These are phyloP conservation scores for Caerostris extrusa DNA, from an alignment of 1,140 invertebrate species.

Conservation along the genomic window DNA sequence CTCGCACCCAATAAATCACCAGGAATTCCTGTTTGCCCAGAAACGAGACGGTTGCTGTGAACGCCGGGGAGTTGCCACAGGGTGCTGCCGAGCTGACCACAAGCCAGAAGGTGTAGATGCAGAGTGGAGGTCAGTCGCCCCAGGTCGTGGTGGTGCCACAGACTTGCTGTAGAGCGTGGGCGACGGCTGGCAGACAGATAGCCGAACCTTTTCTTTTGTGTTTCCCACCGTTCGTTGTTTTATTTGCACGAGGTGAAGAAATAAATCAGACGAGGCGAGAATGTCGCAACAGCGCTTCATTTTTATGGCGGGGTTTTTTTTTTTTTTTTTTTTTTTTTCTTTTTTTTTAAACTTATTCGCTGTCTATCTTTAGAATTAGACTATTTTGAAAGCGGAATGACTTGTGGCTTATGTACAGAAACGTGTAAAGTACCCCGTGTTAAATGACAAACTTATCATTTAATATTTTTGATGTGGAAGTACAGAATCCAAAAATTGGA, in stretches of 20 bases:
- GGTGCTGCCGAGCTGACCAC: not conserved
- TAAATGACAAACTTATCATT: too few relatives aligned
- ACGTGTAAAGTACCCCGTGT: too few relatives aligned
- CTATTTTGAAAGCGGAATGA: too few relatives aligned
- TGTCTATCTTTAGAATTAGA: too few relatives aligned
- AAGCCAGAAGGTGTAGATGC: not conserved
- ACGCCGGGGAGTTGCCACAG: not conserved
- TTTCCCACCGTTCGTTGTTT: conserved; percentile 2
- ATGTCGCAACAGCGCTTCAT: not conserved
- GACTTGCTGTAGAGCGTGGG: not conserved
- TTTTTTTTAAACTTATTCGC: too few relatives aligned
- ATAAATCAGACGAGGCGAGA: conserved; percentile 17
- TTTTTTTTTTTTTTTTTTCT: too few relatives aligned
- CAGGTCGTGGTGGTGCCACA: not conserved
- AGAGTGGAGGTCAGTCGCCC: not conserved
- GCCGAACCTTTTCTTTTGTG: not conserved
- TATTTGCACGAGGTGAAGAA: conserved; percentile 1
- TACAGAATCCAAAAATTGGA: too few relatives aligned
- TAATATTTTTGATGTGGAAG: too few relatives aligned
- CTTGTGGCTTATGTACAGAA: too few relatives aligned
- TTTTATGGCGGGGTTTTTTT: too few relatives aligned
- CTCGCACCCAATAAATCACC: conserved; percentile 25
- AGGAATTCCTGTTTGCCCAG: conserved; percentile 2
- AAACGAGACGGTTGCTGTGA: not conserved
- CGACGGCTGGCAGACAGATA: not conserved